These are phyloP conservation scores for Oenanthe melanoleuca DNA, from an alignment of 2,113 vertebrate species.

Conservation along the genomic window DNA sequence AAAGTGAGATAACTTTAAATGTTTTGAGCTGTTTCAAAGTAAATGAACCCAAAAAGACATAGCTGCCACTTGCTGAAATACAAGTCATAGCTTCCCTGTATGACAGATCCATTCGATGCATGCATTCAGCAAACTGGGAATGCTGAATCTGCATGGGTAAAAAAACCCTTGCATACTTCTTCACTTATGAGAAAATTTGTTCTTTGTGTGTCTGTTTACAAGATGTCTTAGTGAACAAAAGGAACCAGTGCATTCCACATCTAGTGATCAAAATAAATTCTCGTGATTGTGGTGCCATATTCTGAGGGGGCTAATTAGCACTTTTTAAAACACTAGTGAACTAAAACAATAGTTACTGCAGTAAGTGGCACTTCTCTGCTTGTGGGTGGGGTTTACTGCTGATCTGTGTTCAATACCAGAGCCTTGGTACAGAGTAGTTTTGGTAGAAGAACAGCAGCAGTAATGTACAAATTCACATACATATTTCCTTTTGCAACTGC, in stretches of 20 bases:
- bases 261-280: background rate
- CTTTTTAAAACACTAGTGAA: background rate
- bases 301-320: background rate
- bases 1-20: background rate
- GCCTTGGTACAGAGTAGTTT: background rate
- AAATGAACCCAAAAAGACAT: background rate
- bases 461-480: background rate
- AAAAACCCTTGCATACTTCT: background rate
- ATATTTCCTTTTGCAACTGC: background rate
- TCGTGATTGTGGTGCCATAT: background rate
- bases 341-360: background rate
- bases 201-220: background rate
- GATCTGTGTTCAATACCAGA: background rate
- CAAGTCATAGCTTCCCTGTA: background rate
- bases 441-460: background rate
- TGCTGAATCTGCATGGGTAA: background rate
- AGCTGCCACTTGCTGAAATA: background rate
- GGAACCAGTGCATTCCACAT: background rate
- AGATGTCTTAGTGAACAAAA: background rate
- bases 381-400: background rate
- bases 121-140: background rate
- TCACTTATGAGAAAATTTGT: background rate
- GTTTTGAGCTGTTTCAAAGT: background rate
- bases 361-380: background rate
- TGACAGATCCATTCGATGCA: background rate